Evolutionary conservation across 1,140 invertebrate genomes (phyloP).

Genomic region (Chymomyza costata): DNA sequence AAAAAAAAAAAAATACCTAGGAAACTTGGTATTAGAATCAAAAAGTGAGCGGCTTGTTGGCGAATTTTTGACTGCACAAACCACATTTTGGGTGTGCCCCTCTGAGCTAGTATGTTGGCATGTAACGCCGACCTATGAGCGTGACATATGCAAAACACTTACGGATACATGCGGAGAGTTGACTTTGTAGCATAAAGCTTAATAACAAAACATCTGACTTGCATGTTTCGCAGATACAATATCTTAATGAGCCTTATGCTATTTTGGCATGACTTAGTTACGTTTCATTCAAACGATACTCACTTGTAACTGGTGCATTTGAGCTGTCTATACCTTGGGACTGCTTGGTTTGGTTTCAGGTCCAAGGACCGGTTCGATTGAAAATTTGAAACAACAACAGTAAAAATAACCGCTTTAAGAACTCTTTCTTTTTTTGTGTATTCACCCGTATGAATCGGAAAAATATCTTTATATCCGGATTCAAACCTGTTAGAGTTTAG

Average conservation of each 20-base stretch:
- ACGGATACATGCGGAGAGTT: too few relatives aligned
- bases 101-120: too few relatives aligned
- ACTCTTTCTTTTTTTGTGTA: too few relatives aligned
- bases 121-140: slow-evolving; percentile 7
- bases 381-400: too few relatives aligned
- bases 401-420: too few relatives aligned
- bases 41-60: slow-evolving; percentile 50
- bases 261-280: slow-evolving; percentile 14
- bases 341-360: not conserved
- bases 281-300: slow-evolving; percentile 2
- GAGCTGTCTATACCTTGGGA: too few relatives aligned
- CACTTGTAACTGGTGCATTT: not conserved
- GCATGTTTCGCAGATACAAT: slow-evolving; percentile 13
- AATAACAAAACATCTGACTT: slow-evolving; percentile 11
- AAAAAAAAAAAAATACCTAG: slow-evolving; percentile 11
- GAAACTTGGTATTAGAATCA: slow-evolving; percentile 43
- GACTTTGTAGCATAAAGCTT: not conserved
- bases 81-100: slow-evolving; percentile 54
- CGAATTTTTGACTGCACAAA: slow-evolving; percentile 10
- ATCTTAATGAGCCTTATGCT: slow-evolving; percentile 27
- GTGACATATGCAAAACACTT: slow-evolving; percentile 24
- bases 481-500: too few relatives aligned
- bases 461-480: too few relatives aligned
- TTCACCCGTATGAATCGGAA: too few relatives aligned
- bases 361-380: slow-evolving; percentile 17